Conservation (phyloP, 2,797 vertebrate genomes). For the Pogoniulus pusillus region DNA sequence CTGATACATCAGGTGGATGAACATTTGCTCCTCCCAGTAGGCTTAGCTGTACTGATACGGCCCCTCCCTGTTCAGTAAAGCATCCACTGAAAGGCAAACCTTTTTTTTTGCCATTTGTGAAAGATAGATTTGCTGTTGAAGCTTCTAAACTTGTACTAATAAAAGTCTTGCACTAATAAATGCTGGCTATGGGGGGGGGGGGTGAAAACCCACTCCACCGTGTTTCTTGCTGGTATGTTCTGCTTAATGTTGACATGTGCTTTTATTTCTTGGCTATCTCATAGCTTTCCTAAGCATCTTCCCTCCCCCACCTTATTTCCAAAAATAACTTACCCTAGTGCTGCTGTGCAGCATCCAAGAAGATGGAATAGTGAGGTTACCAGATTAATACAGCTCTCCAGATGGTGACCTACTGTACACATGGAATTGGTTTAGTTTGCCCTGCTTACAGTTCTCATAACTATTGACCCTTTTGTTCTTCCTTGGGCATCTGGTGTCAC, state of each 20-base stretch:
- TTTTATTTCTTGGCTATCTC: conserved; percentile 30
- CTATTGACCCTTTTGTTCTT: conserved; percentile 35
- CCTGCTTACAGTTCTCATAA: background rate
- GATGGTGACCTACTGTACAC: conserved; percentile 33
- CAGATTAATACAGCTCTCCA: conserved; percentile 47
- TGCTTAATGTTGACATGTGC: background rate
- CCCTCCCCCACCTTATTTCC: conserved; percentile 44
- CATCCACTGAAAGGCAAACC: background rate
- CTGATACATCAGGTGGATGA: background rate
- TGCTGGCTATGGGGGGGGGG: background rate
- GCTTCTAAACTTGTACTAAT: background rate
- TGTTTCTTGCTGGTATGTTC: background rate
- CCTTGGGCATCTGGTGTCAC: conserved; percentile 2
- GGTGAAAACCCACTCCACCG: too few relatives aligned
- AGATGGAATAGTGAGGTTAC: conserved; percentile 12
- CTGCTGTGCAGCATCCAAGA: conserved; percentile 43
- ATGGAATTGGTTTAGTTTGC: conserved; percentile 21
- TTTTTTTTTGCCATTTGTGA: background rate
- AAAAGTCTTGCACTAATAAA: background rate
- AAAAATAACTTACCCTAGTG: conserved; percentile 40
- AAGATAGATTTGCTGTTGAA: background rate
- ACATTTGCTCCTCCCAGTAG: background rate
- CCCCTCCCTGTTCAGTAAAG: background rate
- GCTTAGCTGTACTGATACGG: background rate
- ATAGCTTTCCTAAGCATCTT: conserved; percentile 26